A percentile compares a stretch with the other conserved stretches of the same genome.
Conservation (phyloP, 2,797 vertebrate species). For the Hippoglossus hippoglossus region DNA sequence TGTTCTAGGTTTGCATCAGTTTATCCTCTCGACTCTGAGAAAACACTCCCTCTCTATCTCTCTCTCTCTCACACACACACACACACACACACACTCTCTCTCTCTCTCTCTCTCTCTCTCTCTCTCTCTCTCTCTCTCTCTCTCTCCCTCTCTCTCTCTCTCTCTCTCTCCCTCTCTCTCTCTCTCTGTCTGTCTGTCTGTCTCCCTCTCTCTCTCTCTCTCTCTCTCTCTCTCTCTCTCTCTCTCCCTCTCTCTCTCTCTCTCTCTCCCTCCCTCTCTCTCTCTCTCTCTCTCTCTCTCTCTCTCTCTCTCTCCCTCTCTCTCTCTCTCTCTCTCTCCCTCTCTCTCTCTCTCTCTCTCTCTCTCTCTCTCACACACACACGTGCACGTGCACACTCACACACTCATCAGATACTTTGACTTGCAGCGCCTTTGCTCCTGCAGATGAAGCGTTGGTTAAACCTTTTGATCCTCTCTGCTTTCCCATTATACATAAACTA, state of each 20-base stretch:
- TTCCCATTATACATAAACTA: constrained; percentile 5
- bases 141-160: not conserved
- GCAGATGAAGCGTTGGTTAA: constrained; percentile 26
- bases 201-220: not conserved
- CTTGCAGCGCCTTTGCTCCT: constrained; percentile 4
- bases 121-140: too few species aligned
- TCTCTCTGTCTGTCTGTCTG: too few species aligned
- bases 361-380: not conserved
- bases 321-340: not conserved
- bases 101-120: too few species aligned
- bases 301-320: too few species aligned
- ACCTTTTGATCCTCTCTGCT: constrained; percentile 48
- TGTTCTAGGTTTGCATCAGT: constrained; percentile 16
- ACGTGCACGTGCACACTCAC: not conserved
- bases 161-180: not conserved
- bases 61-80: not conserved
- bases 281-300: too few species aligned
- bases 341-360: too few species aligned
- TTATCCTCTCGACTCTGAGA: constrained; percentile 6
- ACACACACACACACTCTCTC: not conserved
- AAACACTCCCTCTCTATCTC: not conserved
- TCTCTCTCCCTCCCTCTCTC: too few species aligned
- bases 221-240: too few species aligned
- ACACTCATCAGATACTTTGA: constrained; percentile 7
- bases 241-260: not conserved